phyloP scores from a whole-genome alignment of 2,113 vertebrate genomes.

The Arenaria interpres region DNA sequence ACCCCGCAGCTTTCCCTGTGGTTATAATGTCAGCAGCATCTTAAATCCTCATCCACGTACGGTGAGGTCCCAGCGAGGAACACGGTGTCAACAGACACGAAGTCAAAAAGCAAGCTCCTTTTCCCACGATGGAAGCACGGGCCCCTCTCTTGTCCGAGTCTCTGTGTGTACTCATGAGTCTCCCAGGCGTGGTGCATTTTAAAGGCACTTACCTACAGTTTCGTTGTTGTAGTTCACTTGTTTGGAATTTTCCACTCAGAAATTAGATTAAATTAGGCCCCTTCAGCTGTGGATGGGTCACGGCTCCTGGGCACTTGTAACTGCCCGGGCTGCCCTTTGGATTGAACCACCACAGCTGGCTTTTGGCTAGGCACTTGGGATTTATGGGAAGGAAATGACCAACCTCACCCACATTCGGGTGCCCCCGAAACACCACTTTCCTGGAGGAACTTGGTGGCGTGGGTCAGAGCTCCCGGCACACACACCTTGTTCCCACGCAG shows the following conservation, averaged over 20 bases:
- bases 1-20: not conserved
- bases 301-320: not conserved
- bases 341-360: not conserved
- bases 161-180: not conserved
- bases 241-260: conserved; percentile 10
- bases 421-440: not conserved
- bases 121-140: not conserved
- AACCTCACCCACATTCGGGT: not conserved
- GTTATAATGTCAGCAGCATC: not conserved
- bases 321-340: not conserved
- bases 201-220: not conserved
- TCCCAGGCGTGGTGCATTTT: not conserved
- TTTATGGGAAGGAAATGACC: not conserved
- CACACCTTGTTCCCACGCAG: not conserved
- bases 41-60: not conserved
- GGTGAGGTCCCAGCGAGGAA: not conserved
- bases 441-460: not conserved
- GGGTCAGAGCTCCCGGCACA: not conserved
- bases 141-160: not conserved
- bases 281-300: not conserved
- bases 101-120: not conserved
- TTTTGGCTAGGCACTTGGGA: not conserved
- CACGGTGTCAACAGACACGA: not conserved
- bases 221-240: not conserved
- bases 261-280: not conserved